Evolutionary conservation across 2,888 invertebrate genomes (phyloP), one percentile per base, ranked within the genome.

Genomic region (Beris chalybata): DNA sequence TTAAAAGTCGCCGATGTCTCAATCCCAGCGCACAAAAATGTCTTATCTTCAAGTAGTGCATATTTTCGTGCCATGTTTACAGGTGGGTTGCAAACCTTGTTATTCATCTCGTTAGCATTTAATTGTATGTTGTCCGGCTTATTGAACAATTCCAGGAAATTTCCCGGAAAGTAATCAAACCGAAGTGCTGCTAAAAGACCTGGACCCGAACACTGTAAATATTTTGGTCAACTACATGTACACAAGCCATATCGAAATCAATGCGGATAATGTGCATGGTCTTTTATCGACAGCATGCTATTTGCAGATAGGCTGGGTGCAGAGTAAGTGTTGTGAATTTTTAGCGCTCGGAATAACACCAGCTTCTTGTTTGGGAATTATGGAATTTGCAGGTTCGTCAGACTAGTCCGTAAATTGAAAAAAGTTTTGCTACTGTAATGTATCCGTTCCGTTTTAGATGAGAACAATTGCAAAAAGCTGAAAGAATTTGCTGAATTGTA

Each of bases 1-100:
- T 44, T 70, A 29, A 66, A 45, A 11, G 52, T 68, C 1, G 43
- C 64, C n/a, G 52, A 52, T 7, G 9, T 47, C 12, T 43, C 54
- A n/a, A 59, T 70, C n/a, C 56, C 65, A 31, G 70, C 68, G 6
- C 70, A 70, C 55, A 66, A 65, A 43, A 65, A 66, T 54, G 44
- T 70, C 9, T 30, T 70, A 44, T 73, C 74, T 4, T 74, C 74
- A 5, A 73, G 72, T 22, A 75, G 75, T 65, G 72, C 73, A 7
- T 75, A 74, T 64, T 76, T 76, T 44, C 67, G 68, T 71, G 72
- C 74, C 45, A 74, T 76, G 74, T 75, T 76, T 48, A 71, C 72
- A 44, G 75, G 74, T 73, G 65, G 32, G 13, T 50, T 48, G 9
- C 38, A 38, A 5, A 38, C 9, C 7, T 12, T 31, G 12, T 45